These are phyloP conservation scores for Cecropterus lyciades DNA, from an alignment of 1,140 invertebrate species.

Conservation along the genomic window DNA sequence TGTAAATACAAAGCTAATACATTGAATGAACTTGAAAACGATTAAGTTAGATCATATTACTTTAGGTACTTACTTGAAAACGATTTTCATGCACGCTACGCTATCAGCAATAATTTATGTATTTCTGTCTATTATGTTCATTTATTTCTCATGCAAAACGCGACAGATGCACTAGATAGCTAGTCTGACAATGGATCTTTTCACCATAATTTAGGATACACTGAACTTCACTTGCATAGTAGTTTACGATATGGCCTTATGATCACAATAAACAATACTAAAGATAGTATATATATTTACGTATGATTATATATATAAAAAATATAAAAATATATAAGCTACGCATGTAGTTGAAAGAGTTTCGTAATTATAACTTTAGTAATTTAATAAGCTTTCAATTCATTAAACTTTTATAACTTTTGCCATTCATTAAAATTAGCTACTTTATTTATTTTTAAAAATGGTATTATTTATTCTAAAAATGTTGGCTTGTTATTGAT, in stretches of 20 bases:
- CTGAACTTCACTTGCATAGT: conserved; percentile 19
- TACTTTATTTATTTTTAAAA: too few relatives aligned
- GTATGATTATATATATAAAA: not conserved
- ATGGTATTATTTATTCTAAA: too few relatives aligned
- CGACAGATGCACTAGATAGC: conserved; percentile 20
- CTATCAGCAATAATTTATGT: conserved; percentile 11
- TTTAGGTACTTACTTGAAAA: conserved; percentile 1
- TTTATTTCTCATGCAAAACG: conserved; percentile 8
- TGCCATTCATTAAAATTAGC: too few relatives aligned
- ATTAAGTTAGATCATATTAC: conserved; percentile 8
- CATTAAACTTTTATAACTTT: too few relatives aligned
- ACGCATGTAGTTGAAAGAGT: conserved; percentile 17
- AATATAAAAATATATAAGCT: conserved; percentile 10
- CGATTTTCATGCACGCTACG: conserved; percentile 20
- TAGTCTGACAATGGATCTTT: conserved; percentile 14
- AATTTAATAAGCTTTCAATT: too few relatives aligned
- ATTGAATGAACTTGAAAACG: not conserved
- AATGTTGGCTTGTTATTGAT: too few relatives aligned
- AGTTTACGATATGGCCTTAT: conserved; percentile 12
- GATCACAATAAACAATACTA: conserved; percentile 1
- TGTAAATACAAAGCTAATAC: not conserved
- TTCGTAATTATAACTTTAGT: conserved; percentile 3
- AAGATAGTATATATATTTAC: not conserved
- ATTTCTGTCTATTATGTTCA: not conserved
- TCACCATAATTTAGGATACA: conserved; percentile 26